phyloP scores from a whole-genome alignment of 2,113 vertebrate genomes.

The Microcebus griseorufus region DNA sequence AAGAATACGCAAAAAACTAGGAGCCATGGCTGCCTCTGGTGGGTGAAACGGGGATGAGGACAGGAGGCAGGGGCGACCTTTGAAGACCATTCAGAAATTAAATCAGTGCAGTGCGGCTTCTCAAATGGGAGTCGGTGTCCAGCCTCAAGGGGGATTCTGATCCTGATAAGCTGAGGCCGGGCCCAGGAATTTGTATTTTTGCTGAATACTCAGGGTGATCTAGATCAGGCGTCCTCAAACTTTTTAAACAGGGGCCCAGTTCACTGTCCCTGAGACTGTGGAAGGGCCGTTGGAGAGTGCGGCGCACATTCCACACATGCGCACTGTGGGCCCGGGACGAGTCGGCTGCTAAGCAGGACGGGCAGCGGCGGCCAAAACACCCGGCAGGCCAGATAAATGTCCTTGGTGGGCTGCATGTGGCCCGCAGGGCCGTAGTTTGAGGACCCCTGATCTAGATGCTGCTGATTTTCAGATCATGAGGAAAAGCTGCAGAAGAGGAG shows the following conservation, averaged over 20 bases:
- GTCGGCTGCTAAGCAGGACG: too few species aligned
- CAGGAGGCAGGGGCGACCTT: background rate
- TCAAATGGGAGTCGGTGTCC: background rate
- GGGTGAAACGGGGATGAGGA: background rate
- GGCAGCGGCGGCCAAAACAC: too few species aligned
- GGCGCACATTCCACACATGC: too few species aligned
- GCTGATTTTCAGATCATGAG: background rate
- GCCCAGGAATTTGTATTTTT: background rate
- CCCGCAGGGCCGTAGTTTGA: too few species aligned
- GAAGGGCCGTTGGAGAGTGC: too few species aligned
- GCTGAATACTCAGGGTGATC: background rate
- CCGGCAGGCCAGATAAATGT: too few species aligned
- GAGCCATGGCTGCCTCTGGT: background rate
- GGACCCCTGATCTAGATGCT: background rate
- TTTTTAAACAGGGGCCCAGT: too few species aligned
- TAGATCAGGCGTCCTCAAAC: too few species aligned
- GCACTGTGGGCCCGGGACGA: too few species aligned
- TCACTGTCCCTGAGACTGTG: too few species aligned
- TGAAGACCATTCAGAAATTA: background rate
- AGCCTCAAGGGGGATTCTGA: background rate
- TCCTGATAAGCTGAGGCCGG: background rate
- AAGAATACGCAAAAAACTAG: background rate
- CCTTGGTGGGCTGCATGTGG: too few species aligned
- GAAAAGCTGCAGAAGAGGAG: background rate
- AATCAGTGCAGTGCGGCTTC: background rate